Base-by-base conservation (phyloP, 2,797 vertebrate genomes). In the Aselliscus stoliczkanus region DNA sequence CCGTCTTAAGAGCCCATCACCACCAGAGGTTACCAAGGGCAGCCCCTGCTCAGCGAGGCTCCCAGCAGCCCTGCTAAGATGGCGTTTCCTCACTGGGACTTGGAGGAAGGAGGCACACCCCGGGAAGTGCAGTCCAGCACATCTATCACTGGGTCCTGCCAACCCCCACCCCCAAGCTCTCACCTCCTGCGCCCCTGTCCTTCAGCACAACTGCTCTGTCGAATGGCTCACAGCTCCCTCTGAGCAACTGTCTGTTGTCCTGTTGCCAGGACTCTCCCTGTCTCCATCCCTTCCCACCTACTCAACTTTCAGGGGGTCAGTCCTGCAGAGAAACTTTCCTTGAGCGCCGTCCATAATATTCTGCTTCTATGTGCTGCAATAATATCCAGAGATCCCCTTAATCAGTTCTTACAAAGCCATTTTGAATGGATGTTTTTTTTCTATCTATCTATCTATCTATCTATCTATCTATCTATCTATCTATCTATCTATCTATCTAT, bases 161-260 rank as follows among this genome's bases (percentile, higher is more conserved):
- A 75, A 17, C 7, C 21, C 25, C 17, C 39, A 3, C 15, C 3
- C 37, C 67, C 1, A 10, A 25, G 1, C 1, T 13, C 20, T 54
- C 18, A 10, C 27, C 7, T 67, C 85, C 88, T 1, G 1, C n/a
- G n/a, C n/a, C n/a, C n/a, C n/a, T n/a, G n/a, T n/a, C n/a, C n/a
- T n/a, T n/a, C n/a, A n/a, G n/a, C 7, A 21, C 4, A n/a, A 27
- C 7, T 37, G 12, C 13, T 25, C 42, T 18, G 4, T 14, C 34
- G 5, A 18, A 39, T 0, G 25, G 3, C n/a, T 62, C n/a, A 18
- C 18, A 8, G 31, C 6, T 47, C 44, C n/a, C 25, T 47, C 69
- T 56, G 9, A 15, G 10, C 11, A 80, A 17, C 0, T 0, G 25
- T 56, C 50, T 67, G 31, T 9, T 18, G 18, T 9, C 12, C 13